Evolutionary conservation across 1,140 invertebrate genomes (phyloP).

Genomic region (Dufourea novaeangliae): DNA sequence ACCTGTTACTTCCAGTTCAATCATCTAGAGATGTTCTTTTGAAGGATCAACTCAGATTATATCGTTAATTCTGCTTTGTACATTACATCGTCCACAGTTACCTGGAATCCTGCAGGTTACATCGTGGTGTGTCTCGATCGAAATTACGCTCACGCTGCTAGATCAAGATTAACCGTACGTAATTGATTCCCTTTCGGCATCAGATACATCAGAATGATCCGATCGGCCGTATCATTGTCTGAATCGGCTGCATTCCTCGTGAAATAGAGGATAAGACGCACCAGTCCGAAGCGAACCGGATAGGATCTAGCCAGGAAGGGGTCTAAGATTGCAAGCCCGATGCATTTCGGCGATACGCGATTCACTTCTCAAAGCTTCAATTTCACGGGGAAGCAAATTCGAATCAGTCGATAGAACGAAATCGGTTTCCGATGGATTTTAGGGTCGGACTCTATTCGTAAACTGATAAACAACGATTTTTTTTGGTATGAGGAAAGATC

Average conservation of each 20-base stretch:
- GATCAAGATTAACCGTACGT: neutral
- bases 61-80: neutral
- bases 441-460: neutral
- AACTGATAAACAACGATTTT: neutral
- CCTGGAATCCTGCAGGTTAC: neutral
- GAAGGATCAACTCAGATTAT: neutral
- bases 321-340: neutral
- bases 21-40: neutral
- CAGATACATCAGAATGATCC: neutral
- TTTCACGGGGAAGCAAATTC: neutral
- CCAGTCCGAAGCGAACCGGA: too few species aligned
- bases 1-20: neutral
- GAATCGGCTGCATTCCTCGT: neutral
- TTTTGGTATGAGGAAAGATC: neutral
- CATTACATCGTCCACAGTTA: neutral
- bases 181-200: neutral
- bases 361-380: neutral
- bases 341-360: neutral
- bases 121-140: neutral
- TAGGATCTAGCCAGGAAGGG: neutral
- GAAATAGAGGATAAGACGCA: neutral
- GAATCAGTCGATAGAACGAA: neutral
- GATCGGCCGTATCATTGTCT: neutral
- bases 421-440: slow-evolving; percentile 4
- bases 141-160: neutral